Evolutionary conservation across 1,140 invertebrate species (phyloP).

Genomic region (Phortica variegata): DNA sequence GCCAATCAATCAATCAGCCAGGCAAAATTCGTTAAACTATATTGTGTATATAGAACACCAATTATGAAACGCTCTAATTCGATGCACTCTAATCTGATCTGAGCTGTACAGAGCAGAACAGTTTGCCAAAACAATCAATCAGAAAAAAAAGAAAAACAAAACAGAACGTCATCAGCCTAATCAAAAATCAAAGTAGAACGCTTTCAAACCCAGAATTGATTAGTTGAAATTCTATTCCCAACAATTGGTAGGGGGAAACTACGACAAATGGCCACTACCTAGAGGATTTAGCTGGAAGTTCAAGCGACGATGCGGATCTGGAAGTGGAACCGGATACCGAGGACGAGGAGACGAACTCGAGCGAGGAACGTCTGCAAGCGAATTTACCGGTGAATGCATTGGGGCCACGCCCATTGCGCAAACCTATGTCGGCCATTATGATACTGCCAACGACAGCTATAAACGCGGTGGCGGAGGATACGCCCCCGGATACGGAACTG

Average conservation of each 20-base stretch:
- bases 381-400: slow-evolving; percentile 22
- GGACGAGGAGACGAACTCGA: slow-evolving; percentile 17
- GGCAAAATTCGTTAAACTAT: too few species aligned
- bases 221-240: slow-evolving; percentile 58
- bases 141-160: background rate
- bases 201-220: slow-evolving; percentile 57
- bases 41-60: too few species aligned
- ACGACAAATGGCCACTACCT: slow-evolving; percentile 58
- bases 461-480: slow-evolving; percentile 1
- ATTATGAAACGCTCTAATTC: too few species aligned
- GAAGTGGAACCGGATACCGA: slow-evolving; percentile 7
- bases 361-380: slow-evolving; percentile 27
- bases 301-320: slow-evolving; percentile 46
- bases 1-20: too few species aligned
- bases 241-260: slow-evolving; percentile 58
- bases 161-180: background rate
- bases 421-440: slow-evolving; percentile 24
- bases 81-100: too few species aligned
- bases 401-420: slow-evolving; percentile 31
- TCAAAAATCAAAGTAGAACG: slow-evolving; percentile 24
- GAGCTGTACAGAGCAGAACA: too few species aligned
- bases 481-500: slow-evolving; percentile 4
- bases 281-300: slow-evolving; percentile 57
- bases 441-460: slow-evolving; percentile 42
- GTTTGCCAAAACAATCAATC: slow-evolving; percentile 6